A percentile compares a stretch with the other conserved stretches of the same genome.
Conservation (phyloP, 2,113 vertebrate species). For the Tylochromis polylepis region DNA sequence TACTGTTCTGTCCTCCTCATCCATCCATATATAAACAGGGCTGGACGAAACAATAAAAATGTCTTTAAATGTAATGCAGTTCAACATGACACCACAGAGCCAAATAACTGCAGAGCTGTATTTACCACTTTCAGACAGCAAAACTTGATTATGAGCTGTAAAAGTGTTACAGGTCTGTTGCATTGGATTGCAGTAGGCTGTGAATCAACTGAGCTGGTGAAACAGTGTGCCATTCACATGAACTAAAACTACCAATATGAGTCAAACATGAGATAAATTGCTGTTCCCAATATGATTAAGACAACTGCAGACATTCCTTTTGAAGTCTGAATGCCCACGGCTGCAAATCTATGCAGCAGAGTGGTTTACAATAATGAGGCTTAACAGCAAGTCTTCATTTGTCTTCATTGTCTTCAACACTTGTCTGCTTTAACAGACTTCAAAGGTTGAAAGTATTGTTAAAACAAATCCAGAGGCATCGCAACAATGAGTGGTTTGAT, state of each 20-base stretch:
- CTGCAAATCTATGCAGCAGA: not conserved
- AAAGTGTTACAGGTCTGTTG: constrained; percentile 1
- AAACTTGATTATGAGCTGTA: not conserved
- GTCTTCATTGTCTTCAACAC: constrained; percentile 20
- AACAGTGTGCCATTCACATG: not conserved
- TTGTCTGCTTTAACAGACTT: constrained; percentile 4
- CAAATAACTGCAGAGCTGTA: not conserved
- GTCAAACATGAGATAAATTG: not conserved
- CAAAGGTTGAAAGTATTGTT: not conserved
- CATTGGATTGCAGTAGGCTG: not conserved
- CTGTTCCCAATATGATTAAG: not conserved
- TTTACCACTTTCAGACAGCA: not conserved
- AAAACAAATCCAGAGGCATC: not conserved
- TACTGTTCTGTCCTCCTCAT: not conserved
- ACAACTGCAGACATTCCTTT: not conserved
- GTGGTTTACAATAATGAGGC: constrained; percentile 26
- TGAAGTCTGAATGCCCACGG: not conserved
- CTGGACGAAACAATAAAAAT: not conserved
- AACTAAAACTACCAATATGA: not conserved
- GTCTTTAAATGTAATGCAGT: not conserved
- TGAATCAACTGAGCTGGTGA: not conserved
- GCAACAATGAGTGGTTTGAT: not conserved
- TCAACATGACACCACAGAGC: not conserved
- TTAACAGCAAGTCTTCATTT: constrained; percentile 13
- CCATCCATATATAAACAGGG: not conserved